Conservation (phyloP, 1,140 invertebrate species). For the Vanessa atalanta region DNA sequence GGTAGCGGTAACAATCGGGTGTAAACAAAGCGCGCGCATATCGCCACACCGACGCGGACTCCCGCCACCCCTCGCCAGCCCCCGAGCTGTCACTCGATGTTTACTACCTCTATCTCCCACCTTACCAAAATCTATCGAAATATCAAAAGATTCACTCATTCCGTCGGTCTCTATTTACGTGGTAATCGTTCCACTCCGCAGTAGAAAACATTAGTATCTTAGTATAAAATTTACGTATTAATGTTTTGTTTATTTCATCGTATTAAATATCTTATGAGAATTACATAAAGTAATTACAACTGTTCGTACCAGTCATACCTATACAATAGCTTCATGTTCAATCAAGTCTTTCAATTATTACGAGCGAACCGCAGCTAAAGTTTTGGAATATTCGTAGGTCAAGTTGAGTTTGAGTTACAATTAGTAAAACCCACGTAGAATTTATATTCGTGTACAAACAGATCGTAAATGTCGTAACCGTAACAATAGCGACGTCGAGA, state of each 20-base stretch:
- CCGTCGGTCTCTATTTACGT: not conserved
- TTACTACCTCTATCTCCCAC: constrained; percentile 41
- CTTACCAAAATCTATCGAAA: constrained; percentile 7
- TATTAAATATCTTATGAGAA: too few species aligned
- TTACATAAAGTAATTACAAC: too few species aligned
- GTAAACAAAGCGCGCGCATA: constrained; percentile 67
- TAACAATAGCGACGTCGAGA: not conserved
- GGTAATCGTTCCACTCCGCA: not conserved
- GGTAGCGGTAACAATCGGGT: constrained; percentile 25
- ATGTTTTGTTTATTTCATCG: too few species aligned
- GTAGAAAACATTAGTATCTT: too few species aligned
- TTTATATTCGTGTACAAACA: not conserved
- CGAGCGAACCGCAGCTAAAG: too few species aligned
- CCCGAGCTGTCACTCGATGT: constrained; percentile 50
- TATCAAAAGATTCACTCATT: constrained; percentile 11
- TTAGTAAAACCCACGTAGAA: not conserved
- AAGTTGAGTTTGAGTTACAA: not conserved
- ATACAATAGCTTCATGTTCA: too few species aligned
- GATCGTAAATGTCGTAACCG: constrained; percentile 2
- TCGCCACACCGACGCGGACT: constrained; percentile 34
- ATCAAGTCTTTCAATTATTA: too few species aligned
- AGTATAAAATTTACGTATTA: too few species aligned
- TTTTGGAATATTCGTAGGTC: too few species aligned
- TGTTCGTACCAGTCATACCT: too few species aligned
- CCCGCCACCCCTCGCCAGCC: constrained; percentile 28